These are phyloP conservation scores for Pimephales promelas DNA, from an alignment of 2,113 vertebrate species.

Conservation along the genomic window DNA sequence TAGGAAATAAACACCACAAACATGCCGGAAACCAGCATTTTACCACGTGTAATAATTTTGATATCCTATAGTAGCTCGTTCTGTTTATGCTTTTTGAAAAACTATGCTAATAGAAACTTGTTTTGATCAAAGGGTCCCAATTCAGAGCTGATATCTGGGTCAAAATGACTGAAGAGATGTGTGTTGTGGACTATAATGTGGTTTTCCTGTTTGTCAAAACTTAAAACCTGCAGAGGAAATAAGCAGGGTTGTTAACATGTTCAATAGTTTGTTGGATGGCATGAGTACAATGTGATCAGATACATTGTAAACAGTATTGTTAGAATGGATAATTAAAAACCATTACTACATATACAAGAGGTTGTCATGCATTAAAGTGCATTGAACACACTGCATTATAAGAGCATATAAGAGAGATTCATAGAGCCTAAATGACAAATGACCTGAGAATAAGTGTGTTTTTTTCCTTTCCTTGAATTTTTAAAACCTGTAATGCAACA, in stretches of 20 bases:
- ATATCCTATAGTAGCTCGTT: neutral
- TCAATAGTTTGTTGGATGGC: neutral
- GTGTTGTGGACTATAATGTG: neutral
- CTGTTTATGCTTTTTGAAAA: neutral
- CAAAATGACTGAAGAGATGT: neutral
- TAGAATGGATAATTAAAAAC: neutral
- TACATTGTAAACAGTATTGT: neutral
- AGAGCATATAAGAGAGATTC: neutral
- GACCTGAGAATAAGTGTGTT: neutral
- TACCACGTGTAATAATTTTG: neutral
- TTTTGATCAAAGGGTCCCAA: neutral
- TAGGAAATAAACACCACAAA: slow-evolving; percentile 14
- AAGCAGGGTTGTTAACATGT: neutral
- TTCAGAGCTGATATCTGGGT: neutral
- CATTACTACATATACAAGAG: neutral
- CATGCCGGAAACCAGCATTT: neutral
- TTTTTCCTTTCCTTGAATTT: neutral
- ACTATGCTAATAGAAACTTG: neutral
- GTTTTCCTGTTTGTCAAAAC: slow-evolving; percentile 22
- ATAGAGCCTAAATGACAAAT: neutral
- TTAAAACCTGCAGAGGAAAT: neutral
- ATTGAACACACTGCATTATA: neutral
- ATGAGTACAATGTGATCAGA: neutral
- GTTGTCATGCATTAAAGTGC: neutral
- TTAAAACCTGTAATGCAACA: neutral